Base-by-base conservation (phyloP, 2,888 invertebrate genomes). In the Hydropsyche betteni region DNA sequence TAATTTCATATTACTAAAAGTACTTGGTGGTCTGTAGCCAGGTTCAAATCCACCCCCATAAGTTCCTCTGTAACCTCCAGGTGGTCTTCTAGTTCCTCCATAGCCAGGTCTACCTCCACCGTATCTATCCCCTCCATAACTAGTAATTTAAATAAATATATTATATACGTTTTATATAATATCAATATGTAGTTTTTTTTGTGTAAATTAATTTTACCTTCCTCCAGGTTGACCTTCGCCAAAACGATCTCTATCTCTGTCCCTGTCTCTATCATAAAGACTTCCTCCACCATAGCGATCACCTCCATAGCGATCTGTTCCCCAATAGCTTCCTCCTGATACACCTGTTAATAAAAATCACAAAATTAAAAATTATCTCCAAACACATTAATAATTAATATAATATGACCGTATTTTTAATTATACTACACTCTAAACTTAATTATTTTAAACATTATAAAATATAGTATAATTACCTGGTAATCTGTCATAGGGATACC, bases 181-280 rank as follows among this genome's bases (percentile, higher is more conserved):
- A 10, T 44, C 24, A 24, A 24, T 24, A 24, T 24, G 24, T 24
- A 24, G 1, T 44, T 44, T 44, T 44, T 44, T 10, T 44, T 44
- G 1, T 44, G 44, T 44, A 24, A 24, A 24, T 44, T 24, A 5
- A n/a, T 5, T 24, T 24, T 81, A 79, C 16, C 81, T 82, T 33
- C 80, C 77, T 64, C 81, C 79, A 38, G 80, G 77, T 74, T 81
- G 81, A 50, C 80, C 81, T 72, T 83, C 83, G 74, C 83, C 81
- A 50, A 83, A 83, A 58, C 79, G 80, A 52, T 81, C 82, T 5
- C 84, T 55, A 4, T 24, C 24, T 2, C 24, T 24, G 24, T 24
- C 86, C 51, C 84, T 84, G 72, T 86, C 86, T n/a, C 86, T 85
- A 58, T 85, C 85, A 74, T 83, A 84, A 70, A 82, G 82, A 61